These are phyloP conservation scores for Todiramphus chloris DNA, from an alignment of 2,113 vertebrate species.

Conservation along the genomic window DNA sequence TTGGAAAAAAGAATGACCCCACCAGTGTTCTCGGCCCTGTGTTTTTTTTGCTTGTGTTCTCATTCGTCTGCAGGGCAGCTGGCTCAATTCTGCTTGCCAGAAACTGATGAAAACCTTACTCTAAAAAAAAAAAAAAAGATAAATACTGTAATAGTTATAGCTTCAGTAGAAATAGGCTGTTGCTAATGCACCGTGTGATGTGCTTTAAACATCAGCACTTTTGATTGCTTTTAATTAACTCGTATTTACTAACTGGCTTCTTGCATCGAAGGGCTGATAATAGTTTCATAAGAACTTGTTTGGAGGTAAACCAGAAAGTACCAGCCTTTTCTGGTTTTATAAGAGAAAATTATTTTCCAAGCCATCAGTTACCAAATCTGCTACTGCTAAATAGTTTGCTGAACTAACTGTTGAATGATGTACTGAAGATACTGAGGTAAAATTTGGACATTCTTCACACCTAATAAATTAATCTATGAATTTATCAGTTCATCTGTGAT, in stretches of 20 bases:
- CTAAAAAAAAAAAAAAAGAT: background rate
- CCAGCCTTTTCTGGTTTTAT: background rate
- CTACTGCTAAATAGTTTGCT: background rate
- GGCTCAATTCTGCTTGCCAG: background rate
- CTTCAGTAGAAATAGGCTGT: background rate
- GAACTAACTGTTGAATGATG: background rate
- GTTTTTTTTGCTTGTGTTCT: background rate
- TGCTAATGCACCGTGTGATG: fast-evolving
- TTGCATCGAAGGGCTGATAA: background rate
- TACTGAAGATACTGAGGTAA: background rate
- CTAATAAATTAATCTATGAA: background rate
- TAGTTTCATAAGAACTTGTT: background rate
- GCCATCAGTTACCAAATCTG: background rate
- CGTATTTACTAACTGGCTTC: background rate
- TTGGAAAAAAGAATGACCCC: background rate
- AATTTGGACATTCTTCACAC: background rate
- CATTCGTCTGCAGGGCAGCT: background rate
- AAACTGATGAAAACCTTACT: background rate
- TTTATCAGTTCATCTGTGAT: background rate
- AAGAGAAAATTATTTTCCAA: background rate
- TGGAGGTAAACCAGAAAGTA: background rate
- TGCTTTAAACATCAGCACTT: background rate
- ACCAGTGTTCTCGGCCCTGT: background rate
- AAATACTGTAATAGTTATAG: background rate
- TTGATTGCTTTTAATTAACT: background rate